phyloP scores from a whole-genome alignment of 1,140 invertebrate species.

The Mercenaria mercenaria region DNA sequence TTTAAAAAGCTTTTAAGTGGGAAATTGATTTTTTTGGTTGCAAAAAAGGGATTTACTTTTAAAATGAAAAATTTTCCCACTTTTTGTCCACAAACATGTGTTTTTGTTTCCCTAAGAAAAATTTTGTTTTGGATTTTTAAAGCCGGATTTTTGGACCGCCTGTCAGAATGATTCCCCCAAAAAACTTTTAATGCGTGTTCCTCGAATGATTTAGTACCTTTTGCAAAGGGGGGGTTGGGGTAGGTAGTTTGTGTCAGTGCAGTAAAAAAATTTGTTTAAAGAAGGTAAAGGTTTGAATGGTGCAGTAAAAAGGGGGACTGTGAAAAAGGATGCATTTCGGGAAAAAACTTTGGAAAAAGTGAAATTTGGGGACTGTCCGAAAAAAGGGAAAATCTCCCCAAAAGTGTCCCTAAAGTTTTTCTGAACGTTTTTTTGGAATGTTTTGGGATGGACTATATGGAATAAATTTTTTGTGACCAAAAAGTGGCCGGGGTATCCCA shows the following conservation, averaged over 20 bases:
- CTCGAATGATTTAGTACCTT: too few relatives aligned
- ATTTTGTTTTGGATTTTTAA: too few relatives aligned
- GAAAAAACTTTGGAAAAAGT: not conserved
- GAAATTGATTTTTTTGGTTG: too few relatives aligned
- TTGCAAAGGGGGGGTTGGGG: not conserved
- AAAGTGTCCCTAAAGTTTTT: not conserved
- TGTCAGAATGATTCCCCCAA: too few relatives aligned
- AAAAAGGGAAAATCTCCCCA: not conserved
- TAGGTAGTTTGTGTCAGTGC: not conserved
- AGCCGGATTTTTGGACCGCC: too few relatives aligned
- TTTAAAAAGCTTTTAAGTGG: too few relatives aligned
- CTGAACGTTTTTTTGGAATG: not conserved
- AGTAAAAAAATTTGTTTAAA: not conserved
- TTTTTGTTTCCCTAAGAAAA: too few relatives aligned
- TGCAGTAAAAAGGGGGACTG: not conserved
- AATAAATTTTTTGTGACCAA: not conserved
- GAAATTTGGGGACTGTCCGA: not conserved
- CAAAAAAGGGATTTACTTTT: too few relatives aligned
- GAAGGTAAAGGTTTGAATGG: not conserved
- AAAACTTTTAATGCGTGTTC: too few relatives aligned
- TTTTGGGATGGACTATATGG: not conserved
- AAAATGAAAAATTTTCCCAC: too few relatives aligned
- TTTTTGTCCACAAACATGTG: too few relatives aligned
- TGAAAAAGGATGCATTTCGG: not conserved
- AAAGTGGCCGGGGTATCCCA: not conserved